These are phyloP conservation scores for Taenioides sp. DNA, from an alignment of 2,797 vertebrate species.

Conservation along the genomic window DNA sequence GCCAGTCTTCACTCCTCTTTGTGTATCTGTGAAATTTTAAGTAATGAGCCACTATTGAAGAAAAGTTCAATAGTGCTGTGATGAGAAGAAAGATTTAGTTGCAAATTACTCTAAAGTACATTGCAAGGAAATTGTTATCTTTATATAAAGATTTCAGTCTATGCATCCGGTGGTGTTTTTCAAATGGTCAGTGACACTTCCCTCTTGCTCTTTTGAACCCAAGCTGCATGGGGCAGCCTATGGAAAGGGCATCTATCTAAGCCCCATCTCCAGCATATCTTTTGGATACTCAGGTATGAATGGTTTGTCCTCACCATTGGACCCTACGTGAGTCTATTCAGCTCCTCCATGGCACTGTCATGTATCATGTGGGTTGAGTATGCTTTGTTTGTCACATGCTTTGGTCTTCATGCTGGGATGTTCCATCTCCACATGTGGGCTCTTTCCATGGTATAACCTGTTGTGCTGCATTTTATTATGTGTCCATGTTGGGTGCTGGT, in stretches of 20 bases:
- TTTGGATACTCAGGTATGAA: constrained; percentile 99
- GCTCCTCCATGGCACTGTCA: constrained; percentile 17
- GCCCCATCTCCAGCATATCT: constrained; percentile 99
- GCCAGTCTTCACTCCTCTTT: neutral
- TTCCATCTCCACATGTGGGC: constrained; percentile 49
- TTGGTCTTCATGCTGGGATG: constrained; percentile 43
- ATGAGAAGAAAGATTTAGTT: neutral
- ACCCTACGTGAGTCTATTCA: constrained; percentile 21
- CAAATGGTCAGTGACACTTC: constrained; percentile 70
- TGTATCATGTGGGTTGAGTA: constrained; percentile 40
- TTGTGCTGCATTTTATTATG: constrained; percentile 42
- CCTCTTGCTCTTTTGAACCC: constrained; percentile 84
- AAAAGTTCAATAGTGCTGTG: neutral
- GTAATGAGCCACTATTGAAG: neutral
- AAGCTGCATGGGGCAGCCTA: constrained; percentile 99
- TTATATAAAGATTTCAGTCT: constrained; percentile 15
- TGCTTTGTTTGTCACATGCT: constrained; percentile 45
- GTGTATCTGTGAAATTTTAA: neutral
- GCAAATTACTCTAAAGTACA: neutral
- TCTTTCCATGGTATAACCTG: constrained; percentile 36
- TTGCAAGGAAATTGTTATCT: neutral
- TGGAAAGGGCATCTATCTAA: constrained; percentile 99
- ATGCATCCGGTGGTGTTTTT: constrained; percentile 31
- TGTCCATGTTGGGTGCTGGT: constrained; percentile 37
- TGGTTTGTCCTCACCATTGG: constrained; percentile 29